Base-by-base conservation (phyloP, 2,888 invertebrate species). In the Auanema freiburgensis region DNA sequence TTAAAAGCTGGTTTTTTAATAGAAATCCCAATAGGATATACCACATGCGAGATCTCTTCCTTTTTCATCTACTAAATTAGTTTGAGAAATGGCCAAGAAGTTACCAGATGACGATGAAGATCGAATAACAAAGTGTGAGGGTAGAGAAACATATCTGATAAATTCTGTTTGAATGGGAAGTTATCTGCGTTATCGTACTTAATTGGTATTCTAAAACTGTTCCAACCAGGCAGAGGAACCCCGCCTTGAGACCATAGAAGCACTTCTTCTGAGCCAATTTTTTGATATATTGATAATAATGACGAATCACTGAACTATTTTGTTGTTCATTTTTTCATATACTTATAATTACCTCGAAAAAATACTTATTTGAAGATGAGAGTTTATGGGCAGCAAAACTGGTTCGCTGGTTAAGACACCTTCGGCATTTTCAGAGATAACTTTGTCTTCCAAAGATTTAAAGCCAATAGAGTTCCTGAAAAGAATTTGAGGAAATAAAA, bases 301-400 rank as follows among this genome's bases (percentile, higher is more conserved):
- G 46, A 46, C 3, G 46, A 46, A 46, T 46, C 46, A 46, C 46
- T 46, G 46, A 8, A 46, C 4, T 5, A 46, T 10, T 3, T 46
- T 46, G 43, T 43, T n/a, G 12, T 56, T 56, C 33, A 41, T 6
- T 21, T 21, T 10, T 8, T 56, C 16, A 41, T 12, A 57, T 18
- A 57, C 21, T 14, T 43, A 5, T 54, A 21, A n/a, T 21, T 52
- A 59, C 59, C 59, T 50, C 23, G 49, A 46, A 55, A 60, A 60
- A 11, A 60, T 54, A 18, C 51, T 51, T 49, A 60, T 60, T 49
- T 60, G 54, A 23, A 60, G 51, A 25, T 60, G 60, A n/a, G 60
- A 33, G 42, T 54, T 60, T 2, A 49, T 12, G 16, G 60, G 55
- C 16, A 42, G 53, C 14, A 60, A 14, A 8, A 60, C 23, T 1